Evolutionary conservation across 1,140 invertebrate species (phyloP), one percentile per base, ranked within the genome.

Genomic region (Psix sp.): DNA sequence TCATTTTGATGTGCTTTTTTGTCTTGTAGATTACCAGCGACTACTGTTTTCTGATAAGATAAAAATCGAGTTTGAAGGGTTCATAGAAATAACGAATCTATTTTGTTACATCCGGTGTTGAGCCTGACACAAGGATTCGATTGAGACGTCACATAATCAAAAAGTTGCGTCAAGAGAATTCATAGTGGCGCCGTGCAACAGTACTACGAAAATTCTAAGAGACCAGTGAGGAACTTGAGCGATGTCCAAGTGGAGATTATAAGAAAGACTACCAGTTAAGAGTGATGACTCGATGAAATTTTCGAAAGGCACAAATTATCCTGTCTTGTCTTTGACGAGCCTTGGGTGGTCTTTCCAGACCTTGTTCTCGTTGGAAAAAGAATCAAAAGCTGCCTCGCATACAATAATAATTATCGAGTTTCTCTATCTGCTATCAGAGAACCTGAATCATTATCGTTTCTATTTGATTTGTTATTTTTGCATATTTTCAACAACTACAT

Each of bases 241-340:
- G 74, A 77, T 77, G 75, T n/a, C 70, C 70, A 75, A 80, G 77
- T 72, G 75, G 73, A 80, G 80, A 84, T 86, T 85, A 86, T 83
- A 82, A 84, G 81, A 84, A 84, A 84, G 84, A 86, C 81, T 81
- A 84, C 81, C 83, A 86, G 86, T 87, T 87, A 87, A 80, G 77
- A 81, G 77, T 83, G 81, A 87, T 87, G 84, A 87, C 86, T 84
- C 36, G 76, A 78, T 83, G 72, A 80, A 80, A 86, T 86, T 84
- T 81, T 82, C 77, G 77, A 85, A 83, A 84, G 82, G 65, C 77
- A 81, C 56, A 66, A 86, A 86, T 86, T 86, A 86, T 86, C 79
- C 74, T 85, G 84, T 85, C 83, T 66, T 56, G 74, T 48, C 71
- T 78, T 76, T 77, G 74, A 83, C 54, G 77, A 77, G 73, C 79